Conservation (phyloP, 1,140 invertebrate genomes). For the Saxidomus purpurata region DNA sequence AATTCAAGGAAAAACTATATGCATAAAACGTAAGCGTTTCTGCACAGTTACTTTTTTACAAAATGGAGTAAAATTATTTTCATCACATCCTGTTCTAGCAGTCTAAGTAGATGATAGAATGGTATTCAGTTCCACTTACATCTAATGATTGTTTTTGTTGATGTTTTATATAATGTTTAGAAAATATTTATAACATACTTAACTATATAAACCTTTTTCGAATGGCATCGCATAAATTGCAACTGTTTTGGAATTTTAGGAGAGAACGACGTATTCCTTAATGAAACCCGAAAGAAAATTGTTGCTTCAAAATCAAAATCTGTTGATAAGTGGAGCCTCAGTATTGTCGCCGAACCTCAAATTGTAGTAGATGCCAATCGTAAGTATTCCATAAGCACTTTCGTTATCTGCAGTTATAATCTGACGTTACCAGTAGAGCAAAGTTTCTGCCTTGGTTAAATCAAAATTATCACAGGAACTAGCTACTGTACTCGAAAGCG, state of each 20-base stretch:
- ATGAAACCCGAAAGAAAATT: neutral
- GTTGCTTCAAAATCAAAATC: neutral
- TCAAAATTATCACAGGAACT: no score
- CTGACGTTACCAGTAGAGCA: no score
- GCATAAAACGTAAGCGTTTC: constrained; percentile 43
- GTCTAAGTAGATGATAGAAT: no score
- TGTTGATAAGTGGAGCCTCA: neutral
- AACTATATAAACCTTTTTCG: no score
- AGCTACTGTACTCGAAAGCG: no score
- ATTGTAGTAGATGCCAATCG: neutral
- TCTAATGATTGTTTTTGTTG: neutral
- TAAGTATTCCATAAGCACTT: neutral
- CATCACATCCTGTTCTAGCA: neutral
- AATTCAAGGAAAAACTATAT: constrained; percentile 29
- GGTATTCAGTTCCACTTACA: neutral
- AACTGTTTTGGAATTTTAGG: no score
- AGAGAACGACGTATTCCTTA: neutral
- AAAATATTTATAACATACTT: neutral
- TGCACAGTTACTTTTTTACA: neutral
- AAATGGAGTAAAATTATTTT: neutral
- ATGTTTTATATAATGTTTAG: neutral
- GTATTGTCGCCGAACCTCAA: neutral
- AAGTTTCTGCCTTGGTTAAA: no score
- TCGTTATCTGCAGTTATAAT: no score
- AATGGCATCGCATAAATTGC: no score